Conservation (phyloP, 2,797 vertebrate genomes). For the Brachymystax lenok region DNA sequence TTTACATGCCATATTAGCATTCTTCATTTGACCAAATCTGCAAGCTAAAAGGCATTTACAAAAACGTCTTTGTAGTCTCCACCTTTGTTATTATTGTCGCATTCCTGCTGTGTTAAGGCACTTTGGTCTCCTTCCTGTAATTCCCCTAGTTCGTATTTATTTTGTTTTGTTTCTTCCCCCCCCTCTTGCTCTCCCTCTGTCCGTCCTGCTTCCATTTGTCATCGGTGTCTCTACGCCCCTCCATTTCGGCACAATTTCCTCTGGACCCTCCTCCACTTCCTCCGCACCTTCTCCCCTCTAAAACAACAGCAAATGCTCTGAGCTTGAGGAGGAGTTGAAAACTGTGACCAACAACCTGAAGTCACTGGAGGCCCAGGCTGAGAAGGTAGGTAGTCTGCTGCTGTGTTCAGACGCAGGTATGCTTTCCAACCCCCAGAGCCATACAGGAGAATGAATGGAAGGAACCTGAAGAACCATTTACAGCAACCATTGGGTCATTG, state of each 20-base stretch:
- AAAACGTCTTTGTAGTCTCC: conserved; percentile 13
- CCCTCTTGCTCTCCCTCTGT: conserved; percentile 30
- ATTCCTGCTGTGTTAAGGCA: conserved; percentile 75
- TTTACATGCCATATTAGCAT: background rate
- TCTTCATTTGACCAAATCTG: conserved; percentile 14
- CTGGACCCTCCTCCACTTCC: conserved; percentile 63
- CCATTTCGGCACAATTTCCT: conserved; percentile 69
- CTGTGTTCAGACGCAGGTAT: conserved; percentile 38
- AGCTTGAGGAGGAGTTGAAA: conserved; percentile 99
- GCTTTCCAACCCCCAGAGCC: conserved; percentile 37
- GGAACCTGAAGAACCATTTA: conserved; percentile 10
- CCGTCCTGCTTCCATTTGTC: conserved; percentile 35
- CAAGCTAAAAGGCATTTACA: background rate
- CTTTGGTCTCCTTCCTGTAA: conserved; percentile 58
- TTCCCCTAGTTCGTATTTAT: conserved; percentile 63
- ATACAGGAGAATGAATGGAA: background rate
- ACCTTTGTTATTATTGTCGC: conserved; percentile 32
- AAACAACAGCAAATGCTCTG: conserved; percentile 99
- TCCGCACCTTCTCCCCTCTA: conserved; percentile 70
- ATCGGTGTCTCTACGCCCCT: conserved; percentile 58
- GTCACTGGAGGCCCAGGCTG: conserved; percentile 99
- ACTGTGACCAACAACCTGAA: conserved; percentile 99
- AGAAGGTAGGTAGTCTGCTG: conserved; percentile 88
- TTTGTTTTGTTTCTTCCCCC: conserved; percentile 55
- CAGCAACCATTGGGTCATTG: background rate